Base-by-base conservation (phyloP, 2,797 vertebrate species). In the Xenops minutus region DNA sequence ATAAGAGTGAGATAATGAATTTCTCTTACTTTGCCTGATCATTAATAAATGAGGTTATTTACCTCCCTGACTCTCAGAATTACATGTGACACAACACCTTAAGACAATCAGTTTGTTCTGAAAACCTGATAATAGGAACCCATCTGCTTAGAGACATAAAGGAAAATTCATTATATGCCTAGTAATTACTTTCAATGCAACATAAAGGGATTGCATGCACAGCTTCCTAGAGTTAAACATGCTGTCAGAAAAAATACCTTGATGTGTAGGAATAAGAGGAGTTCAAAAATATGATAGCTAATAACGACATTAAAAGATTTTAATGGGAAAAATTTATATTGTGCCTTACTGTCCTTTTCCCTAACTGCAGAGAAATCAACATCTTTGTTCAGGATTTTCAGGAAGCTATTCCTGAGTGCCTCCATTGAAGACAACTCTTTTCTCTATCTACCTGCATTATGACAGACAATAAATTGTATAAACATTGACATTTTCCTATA, bases 1-100 rank as follows among this genome's bases (percentile, higher is more conserved):
- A 93, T 73, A 91, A 95, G 58, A 48, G 23, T 75, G 80, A 93
- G 91, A 61, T 92, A 96, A 97, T 92, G 36, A 96, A 95, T 95
- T 92, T 95, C 86, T 93, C 90, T 84, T 84, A 88, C 83, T 96
- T 93, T 83, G 55, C 66, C 85, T 87, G 83, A 96, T 96, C 92
- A 92, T 96, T 95, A 96, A 93, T 95, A 95, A 96, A 94, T 82
- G 93, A 95, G 95, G 84, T 95, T 97, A 92, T 96, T 94, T 97
- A 93, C 71, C 85, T 95, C 62, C 66, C 89, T 92, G 83, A 95
- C 94, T 97, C 89, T 61, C 68, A 49, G 74, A 97, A 97, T 89
- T 95, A 94, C 64, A 93, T 88, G 76, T 91, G 97, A 96, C 95
- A 95, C 79, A 77, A 91, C 91, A 95, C 78, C 59, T 96, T 97